Evolutionary conservation across 2,797 vertebrate species (phyloP).

Genomic region (Bradypodion pumilum): DNA sequence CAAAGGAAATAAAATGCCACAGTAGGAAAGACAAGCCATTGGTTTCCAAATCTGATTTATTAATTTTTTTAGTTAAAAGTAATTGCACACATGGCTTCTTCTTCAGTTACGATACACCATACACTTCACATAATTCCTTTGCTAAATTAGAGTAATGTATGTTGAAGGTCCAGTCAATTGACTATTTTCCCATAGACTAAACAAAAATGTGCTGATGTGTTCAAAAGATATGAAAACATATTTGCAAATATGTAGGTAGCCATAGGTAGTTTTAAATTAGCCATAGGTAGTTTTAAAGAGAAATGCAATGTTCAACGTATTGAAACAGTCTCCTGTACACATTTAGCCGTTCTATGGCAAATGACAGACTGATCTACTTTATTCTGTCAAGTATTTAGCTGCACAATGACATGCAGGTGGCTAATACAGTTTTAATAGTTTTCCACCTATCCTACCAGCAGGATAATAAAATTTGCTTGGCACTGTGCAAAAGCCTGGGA

Average conservation of each 20-base stretch:
- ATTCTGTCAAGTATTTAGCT: not conserved
- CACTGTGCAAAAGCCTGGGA: constrained; percentile 16
- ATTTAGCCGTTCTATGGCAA: not conserved
- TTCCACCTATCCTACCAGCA: not conserved
- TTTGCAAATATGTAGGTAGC: not conserved
- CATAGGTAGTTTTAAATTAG: not conserved
- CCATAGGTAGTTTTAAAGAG: not conserved
- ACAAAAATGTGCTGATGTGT: not conserved
- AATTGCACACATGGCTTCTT: not conserved
- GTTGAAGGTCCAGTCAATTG: not conserved
- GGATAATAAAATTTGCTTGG: not conserved
- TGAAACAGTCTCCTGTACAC: not conserved
- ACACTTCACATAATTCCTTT: not conserved
- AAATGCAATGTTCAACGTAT: not conserved
- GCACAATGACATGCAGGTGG: not conserved
- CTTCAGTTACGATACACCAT: not conserved
- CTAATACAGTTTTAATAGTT: constrained; percentile 14
- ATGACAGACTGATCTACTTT: not conserved
- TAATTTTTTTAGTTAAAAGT: not conserved
- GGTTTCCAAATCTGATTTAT: not conserved
- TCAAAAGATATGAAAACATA: not conserved
- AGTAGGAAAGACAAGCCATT: too few relatives aligned
- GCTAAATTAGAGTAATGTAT: not conserved
- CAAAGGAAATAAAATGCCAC: too few relatives aligned
- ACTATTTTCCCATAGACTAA: not conserved